These are phyloP conservation scores for Mobula hypostoma DNA, from an alignment of 2,113 vertebrate genomes.

Conservation along the genomic window DNA sequence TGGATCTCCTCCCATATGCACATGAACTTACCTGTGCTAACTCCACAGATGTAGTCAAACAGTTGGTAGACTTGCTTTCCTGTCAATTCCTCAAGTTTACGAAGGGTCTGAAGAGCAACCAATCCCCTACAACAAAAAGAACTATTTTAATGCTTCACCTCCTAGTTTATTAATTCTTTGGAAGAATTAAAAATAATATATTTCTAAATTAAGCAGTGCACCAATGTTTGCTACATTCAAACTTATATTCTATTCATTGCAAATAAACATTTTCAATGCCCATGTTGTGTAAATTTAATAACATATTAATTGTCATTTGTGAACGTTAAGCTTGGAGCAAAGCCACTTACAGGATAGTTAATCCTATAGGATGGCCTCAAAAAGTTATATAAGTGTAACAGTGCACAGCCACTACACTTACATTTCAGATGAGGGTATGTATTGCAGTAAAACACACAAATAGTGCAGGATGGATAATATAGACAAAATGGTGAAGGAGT, in stretches of 20 bases:
- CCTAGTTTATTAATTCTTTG: neutral
- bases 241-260: neutral
- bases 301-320: neutral
- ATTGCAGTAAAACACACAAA: neutral
- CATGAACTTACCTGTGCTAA: constrained; percentile 84
- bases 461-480: neutral
- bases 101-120: constrained; percentile 83
- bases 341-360: neutral
- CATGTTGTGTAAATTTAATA: neutral
- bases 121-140: constrained; percentile 68
- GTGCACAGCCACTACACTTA: too few species aligned
- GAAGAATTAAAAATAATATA: neutral
- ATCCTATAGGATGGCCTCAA: neutral
- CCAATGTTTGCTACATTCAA: neutral
- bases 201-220: neutral
- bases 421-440: too few species aligned
- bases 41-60: constrained; percentile 96
- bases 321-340: neutral
- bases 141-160: neutral
- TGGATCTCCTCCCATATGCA: neutral
- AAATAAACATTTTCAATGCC: neutral
- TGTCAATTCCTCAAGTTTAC: constrained; percentile 80
- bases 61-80: constrained; percentile 86
- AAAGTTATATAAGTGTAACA: too few species aligned
- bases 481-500: neutral